Percentiles rank a stretch among this genome's conserved stretches.
phyloP scores from a whole-genome alignment of 2,888 invertebrate species.

The Lepidocyrtoides sp. region DNA sequence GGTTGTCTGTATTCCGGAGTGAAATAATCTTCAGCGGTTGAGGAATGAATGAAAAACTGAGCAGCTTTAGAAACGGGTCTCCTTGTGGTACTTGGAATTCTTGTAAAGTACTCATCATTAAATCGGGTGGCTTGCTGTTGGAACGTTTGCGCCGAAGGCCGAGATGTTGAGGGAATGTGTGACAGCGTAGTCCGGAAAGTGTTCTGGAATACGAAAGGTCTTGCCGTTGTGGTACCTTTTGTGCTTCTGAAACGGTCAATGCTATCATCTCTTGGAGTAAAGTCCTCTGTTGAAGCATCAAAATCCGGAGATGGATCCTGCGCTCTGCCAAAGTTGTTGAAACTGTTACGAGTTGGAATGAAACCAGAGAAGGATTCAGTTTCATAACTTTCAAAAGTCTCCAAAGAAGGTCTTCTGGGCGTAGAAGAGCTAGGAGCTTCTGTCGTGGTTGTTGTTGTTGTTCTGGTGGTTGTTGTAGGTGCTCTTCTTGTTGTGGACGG shows the following conservation, averaged over 20 bases:
- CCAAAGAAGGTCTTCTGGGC: slow-evolving; percentile 72
- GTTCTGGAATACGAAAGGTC: slow-evolving; percentile 82
- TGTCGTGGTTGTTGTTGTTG: slow-evolving; percentile 68
- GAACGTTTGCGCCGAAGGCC: slow-evolving; percentile 80
- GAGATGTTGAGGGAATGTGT: slow-evolving; percentile 67
- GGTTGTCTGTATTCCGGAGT: slow-evolving; percentile 76
- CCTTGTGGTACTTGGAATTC: slow-evolving; percentile 73
- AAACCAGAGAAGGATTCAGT: slow-evolving; percentile 74
- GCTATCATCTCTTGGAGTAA: slow-evolving; percentile 32
- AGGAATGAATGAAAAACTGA: slow-evolving; percentile 78
- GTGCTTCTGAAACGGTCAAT: slow-evolving; percentile 8
- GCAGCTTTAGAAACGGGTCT: slow-evolving; percentile 80
- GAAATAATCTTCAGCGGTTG: slow-evolving; percentile 70
- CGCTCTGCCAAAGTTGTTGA: slow-evolving; percentile 46
- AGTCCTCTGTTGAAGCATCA: slow-evolving; percentile 70
- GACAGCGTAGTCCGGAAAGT: slow-evolving; percentile 83
- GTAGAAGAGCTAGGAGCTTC: slow-evolving; percentile 69
- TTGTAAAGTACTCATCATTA: slow-evolving; percentile 83
- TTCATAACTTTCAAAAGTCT: slow-evolving; percentile 81
- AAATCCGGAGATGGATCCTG: slow-evolving; percentile 69
- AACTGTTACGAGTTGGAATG: slow-evolving; percentile 61
- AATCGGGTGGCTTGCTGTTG: slow-evolving; percentile 84
- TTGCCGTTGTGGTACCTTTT: slow-evolving; percentile 59
- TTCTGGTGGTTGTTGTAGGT: slow-evolving; percentile 66
- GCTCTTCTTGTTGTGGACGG: slow-evolving; percentile 46